Evolutionary conservation across 2,113 vertebrate genomes (phyloP), one percentile per base, ranked within the genome.

Genomic region (Alces alces): DNA sequence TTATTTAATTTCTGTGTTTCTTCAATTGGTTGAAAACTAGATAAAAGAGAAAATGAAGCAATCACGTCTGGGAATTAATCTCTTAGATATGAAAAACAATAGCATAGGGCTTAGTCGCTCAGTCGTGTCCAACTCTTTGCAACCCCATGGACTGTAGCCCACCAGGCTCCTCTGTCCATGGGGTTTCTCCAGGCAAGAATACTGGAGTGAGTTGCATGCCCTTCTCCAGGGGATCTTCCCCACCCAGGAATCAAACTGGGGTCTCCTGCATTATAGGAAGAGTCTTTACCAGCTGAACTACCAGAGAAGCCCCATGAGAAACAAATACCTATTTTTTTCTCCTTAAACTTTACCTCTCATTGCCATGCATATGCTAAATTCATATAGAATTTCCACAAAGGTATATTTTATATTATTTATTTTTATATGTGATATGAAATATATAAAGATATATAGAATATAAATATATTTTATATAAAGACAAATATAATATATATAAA

Each of bases 21-120:
- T 93, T 93, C 64, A 83, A 27, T 45, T 91, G 16, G 10, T 52
- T 93, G 86, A 95, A 50, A 36, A 78, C n/a, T 61, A 39, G 78
- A 76, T 66, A 66, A 91, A 93, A 50, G 14, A 76, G 9, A 93
- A 84, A 91, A 89, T 76, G 13, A 93, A 19, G n/a, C 60, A 95
- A 57, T 80, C 1, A 5, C 27, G 78, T 93, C 30, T 91, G 66
- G 45, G n/a, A 89, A 91, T 27, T 30, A 91, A 45, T 87, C 79
- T 84, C 39, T 87, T 60, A 17, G 21, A 64, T 39, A 27, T 1
- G 1, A 96, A 52, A 89, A 66, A 86, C 3, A 78, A 90, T 30
- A 61, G 66, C 3, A 39, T 11, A 13, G 21, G n/a, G 36, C 36
- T 39, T 23, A 39, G 19, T 39, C 1, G 1, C 21, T 73, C 66